Evolutionary conservation across 1,140 invertebrate species (phyloP), one percentile per base, ranked within the genome.

Genomic region (Fopius arisanus): DNA sequence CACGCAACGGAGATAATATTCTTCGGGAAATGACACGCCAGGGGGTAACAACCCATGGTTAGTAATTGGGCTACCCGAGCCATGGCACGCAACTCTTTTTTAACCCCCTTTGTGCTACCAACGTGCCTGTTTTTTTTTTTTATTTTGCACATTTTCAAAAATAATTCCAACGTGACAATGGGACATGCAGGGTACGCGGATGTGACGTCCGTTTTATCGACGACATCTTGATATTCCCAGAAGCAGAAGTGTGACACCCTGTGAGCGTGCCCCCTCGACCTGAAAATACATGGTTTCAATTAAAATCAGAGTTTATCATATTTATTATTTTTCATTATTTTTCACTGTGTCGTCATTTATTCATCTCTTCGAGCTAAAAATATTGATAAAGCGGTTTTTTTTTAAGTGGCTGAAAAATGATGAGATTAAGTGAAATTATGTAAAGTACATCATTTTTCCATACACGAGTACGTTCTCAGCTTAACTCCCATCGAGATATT

Each of bases 1-100:
- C 84, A 82, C 81, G 82, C 85, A 85, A 83, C 78, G 76, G 74
- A 79, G 85, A 83, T 83, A 81, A 83, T 84, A 80, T 81, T 78
- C 80, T 79, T 73, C 48, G 79, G 82, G 78, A 83, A 85, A 85
- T 86, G 84, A 86, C 84, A 87, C 83, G 84, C 82, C 81, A 86
- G 78, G 83, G 82, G 83, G 82, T 83, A 85, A 86, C 82, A 86
- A 82, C 81, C 83, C 80, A 79, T 84, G 81, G 80, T 82, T 84
- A 80, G 80, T 81, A 81, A 84, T 85, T 80, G 81, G 76, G 77
- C 81, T 76, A 77, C 76, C 74, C 75, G 71, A 75, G 73, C 78
- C 67, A 65, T 74, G 78, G 79, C 84, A 85, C 83, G 84, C 84
- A 83, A 86, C 41, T 66, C 43, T n/a, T 73, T 68, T 70, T 69